Evolutionary conservation across 2,113 vertebrate species (phyloP).

Genomic region (Tenebrosternarchus preto): DNA sequence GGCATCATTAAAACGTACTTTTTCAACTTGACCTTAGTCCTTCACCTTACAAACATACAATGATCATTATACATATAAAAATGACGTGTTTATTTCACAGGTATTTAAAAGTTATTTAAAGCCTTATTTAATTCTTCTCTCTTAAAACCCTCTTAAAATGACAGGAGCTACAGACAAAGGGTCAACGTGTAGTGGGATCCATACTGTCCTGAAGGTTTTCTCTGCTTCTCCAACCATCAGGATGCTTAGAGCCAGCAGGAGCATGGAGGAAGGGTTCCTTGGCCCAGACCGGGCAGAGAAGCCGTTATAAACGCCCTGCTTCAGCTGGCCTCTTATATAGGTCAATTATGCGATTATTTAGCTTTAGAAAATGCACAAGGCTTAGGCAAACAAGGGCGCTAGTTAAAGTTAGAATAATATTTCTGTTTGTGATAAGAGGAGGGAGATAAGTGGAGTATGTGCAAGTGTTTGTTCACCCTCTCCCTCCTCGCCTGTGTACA

Average conservation of each 20-base stretch:
- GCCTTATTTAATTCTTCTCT: too few species aligned
- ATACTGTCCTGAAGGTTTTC: too few species aligned
- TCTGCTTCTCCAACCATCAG: constrained; percentile 19
- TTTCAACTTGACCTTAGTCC: too few species aligned
- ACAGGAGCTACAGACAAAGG: too few species aligned
- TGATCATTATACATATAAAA: too few species aligned
- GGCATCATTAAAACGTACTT: background rate
- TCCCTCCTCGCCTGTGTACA: constrained; percentile 34
- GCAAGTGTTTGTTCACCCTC: constrained; percentile 45
- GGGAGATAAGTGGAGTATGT: constrained; percentile 46
- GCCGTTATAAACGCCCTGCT: background rate
- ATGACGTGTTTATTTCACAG: too few species aligned
- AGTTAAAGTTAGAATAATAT: constrained; percentile 46
- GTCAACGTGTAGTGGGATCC: too few species aligned
- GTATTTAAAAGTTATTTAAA: too few species aligned
- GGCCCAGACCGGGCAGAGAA: background rate
- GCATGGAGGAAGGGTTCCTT: constrained; percentile 48
- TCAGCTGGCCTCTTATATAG: background rate
- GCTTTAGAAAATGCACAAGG: constrained; percentile 24
- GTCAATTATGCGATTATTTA: constrained; percentile 42
- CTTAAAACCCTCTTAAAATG: too few species aligned
- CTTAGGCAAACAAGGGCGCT: constrained; percentile 35
- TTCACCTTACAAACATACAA: too few species aligned
- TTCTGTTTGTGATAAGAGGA: constrained; percentile 29
- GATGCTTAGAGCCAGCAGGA: constrained; percentile 50